A percentile compares a stretch with the other conserved stretches of the same genome.
phyloP scores from a whole-genome alignment of 2,113 vertebrate species.

The Uropsilus gracilis region DNA sequence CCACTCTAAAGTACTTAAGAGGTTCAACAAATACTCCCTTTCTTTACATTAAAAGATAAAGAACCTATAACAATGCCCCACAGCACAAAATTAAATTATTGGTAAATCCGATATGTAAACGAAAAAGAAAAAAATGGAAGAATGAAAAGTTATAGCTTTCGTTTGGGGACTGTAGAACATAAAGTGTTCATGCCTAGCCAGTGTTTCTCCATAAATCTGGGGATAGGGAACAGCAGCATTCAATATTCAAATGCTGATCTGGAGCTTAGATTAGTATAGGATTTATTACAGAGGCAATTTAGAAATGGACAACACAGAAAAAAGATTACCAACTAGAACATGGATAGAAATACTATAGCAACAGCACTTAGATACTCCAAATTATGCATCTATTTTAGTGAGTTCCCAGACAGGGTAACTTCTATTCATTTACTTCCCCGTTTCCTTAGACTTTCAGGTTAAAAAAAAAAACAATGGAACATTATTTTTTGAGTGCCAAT shows the following conservation, averaged over 20 bases:
- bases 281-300: neutral
- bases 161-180: neutral
- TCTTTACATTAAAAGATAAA: neutral
- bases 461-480: neutral
- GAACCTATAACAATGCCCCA: neutral
- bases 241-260: neutral
- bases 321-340: neutral
- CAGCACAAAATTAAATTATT: too few relatives aligned
- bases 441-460: neutral
- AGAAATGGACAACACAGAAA: neutral
- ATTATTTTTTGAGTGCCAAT: neutral
- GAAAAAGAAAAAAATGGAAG: neutral
- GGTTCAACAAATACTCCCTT: neutral
- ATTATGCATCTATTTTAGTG: neutral
- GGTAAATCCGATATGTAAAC: neutral
- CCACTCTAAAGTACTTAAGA: conserved; percentile 22
- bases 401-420: neutral
- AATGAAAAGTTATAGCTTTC: too few relatives aligned
- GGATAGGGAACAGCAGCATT: neutral
- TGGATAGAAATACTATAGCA: neutral
- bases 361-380: neutral
- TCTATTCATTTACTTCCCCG: neutral
- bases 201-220: neutral
- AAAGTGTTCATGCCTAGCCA: neutral
- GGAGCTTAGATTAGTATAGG: neutral